Evolutionary conservation across 2,113 vertebrate genomes (phyloP).

Genomic region (Uropsilus gracilis): DNA sequence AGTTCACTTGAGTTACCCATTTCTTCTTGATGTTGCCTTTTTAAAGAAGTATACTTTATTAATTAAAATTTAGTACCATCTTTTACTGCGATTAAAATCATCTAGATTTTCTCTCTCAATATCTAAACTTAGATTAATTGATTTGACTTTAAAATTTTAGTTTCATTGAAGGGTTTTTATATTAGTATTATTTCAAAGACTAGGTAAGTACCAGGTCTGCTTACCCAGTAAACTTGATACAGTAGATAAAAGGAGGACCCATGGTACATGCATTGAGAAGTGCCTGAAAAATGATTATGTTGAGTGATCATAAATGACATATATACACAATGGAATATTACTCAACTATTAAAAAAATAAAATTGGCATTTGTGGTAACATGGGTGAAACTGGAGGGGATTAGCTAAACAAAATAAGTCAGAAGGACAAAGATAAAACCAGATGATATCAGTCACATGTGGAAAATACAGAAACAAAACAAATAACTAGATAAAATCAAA

Average conservation of each 20-base stretch:
- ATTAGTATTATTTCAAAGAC: background rate
- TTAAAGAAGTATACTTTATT: background rate
- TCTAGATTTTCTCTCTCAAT: background rate
- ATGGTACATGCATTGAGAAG: background rate
- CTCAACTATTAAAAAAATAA: too few relatives aligned
- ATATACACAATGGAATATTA: too few relatives aligned
- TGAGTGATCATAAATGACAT: too few relatives aligned
- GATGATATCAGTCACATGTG: too few relatives aligned
- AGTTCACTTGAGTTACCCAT: background rate
- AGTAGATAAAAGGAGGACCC: background rate
- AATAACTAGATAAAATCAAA: too few relatives aligned
- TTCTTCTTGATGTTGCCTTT: slow-evolving; percentile 11
- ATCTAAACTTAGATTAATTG: background rate
- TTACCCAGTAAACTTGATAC: background rate
- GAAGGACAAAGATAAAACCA: too few relatives aligned
- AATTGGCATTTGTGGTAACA: too few relatives aligned
- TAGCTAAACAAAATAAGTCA: too few relatives aligned
- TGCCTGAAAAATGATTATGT: background rate
- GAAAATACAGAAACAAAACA: too few relatives aligned
- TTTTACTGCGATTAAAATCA: background rate
- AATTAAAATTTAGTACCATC: background rate
- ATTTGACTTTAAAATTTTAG: background rate
- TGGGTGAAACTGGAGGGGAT: too few relatives aligned
- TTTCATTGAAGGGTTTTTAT: background rate
- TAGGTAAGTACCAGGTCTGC: rapidly evolving